phyloP scores from a whole-genome alignment of 2,113 vertebrate genomes.

The Ceyx cyanopectus region DNA sequence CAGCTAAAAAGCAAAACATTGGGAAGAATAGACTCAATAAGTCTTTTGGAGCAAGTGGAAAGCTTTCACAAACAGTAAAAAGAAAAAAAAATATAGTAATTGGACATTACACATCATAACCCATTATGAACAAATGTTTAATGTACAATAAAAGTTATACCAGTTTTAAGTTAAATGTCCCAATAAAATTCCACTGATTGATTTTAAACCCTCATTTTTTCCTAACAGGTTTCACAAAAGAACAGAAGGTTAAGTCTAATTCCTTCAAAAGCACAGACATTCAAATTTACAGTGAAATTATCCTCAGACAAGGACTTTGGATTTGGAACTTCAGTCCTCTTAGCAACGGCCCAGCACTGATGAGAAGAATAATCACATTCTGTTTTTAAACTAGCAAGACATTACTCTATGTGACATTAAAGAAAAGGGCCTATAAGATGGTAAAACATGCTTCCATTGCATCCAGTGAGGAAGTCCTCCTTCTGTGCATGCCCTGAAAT shows the following conservation, averaged over 20 bases:
- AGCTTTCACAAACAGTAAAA: neutral
- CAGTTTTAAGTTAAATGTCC: neutral
- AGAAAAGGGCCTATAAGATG: neutral
- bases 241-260: slow-evolving; percentile 10
- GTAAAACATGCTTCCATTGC: neutral
- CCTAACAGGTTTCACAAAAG: neutral
- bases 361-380: neutral
- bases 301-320: slow-evolving; percentile 3
- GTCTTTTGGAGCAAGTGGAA: neutral
- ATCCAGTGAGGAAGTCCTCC: neutral
- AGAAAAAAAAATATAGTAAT: neutral
- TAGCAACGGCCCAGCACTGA: neutral
- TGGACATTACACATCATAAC: neutral
- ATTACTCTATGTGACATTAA: neutral
- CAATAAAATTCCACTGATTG: neutral
- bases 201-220: neutral
- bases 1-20: neutral
- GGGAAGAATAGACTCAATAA: neutral
- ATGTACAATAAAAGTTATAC: neutral
- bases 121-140: neutral
- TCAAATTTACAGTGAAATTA: slow-evolving; percentile 1
- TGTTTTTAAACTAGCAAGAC: neutral
- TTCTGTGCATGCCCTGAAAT: neutral
- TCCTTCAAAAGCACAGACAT: neutral
- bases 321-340: neutral